Evolutionary conservation across 1,140 invertebrate species (phyloP).

Genomic region (Oryzaephilus surinamensis): DNA sequence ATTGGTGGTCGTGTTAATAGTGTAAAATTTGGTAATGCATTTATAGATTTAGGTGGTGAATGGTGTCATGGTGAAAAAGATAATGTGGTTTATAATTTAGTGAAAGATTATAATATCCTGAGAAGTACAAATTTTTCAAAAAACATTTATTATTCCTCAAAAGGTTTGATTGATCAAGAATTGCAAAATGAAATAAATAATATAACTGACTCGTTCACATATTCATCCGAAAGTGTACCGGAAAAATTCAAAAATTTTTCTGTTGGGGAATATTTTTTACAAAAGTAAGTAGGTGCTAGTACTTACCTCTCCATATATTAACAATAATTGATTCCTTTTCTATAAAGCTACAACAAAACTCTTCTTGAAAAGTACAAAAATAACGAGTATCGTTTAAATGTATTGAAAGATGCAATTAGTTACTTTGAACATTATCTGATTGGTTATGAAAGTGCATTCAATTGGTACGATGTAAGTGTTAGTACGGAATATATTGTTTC

Average conservation of each 20-base stretch:
- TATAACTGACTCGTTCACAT: background rate
- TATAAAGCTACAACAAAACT: no score
- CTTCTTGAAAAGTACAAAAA: no score
- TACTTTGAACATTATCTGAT: no score
- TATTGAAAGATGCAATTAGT: no score
- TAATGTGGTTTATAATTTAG: slow-evolving; percentile 55
- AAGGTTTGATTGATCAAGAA: background rate
- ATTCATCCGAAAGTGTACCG: no score
- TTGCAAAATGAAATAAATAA: background rate
- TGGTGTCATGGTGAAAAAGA: slow-evolving; percentile 70
- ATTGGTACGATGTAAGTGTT: slow-evolving; percentile 16
- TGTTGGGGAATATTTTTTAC: no score
- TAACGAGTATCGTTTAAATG: no score
- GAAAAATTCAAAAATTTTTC: no score
- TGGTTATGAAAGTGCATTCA: slow-evolving; percentile 17
- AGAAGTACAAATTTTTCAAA: slow-evolving; percentile 18
- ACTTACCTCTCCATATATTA: no score
- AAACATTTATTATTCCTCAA: background rate
- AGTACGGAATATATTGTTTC: slow-evolving; percentile 13
- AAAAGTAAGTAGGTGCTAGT: no score
- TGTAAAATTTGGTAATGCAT: slow-evolving; percentile 45
- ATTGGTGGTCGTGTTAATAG: slow-evolving; percentile 57
- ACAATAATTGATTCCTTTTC: no score
- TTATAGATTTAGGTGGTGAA: slow-evolving; percentile 71
- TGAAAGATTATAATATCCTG: slow-evolving; percentile 43